These are phyloP conservation scores for Rhopilema esculentum DNA, from an alignment of 30 jellyfish, hydroid and myxozoan species.

Conservation along the genomic window DNA sequence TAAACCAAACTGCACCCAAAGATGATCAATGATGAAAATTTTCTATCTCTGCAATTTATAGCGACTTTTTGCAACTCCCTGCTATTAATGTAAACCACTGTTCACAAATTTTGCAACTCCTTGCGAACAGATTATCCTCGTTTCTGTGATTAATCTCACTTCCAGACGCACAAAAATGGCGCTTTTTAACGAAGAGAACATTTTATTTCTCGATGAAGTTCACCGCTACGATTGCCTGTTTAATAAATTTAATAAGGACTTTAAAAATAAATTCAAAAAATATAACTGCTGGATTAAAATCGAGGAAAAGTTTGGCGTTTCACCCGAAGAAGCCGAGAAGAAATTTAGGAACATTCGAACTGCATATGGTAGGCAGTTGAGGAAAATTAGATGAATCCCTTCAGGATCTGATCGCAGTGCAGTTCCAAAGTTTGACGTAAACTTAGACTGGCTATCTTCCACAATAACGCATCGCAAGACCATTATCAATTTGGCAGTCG, in stretches of 20 bases:
- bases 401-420: conserved; percentile 70
- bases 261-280: conserved; percentile 15
- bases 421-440: neutral
- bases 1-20: too few species aligned
- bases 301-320: conserved; percentile 19
- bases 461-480: conserved; percentile 2
- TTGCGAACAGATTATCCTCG: neutral
- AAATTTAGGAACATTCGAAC: conserved; percentile 52
- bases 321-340: conserved; percentile 60
- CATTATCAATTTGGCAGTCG: neutral
- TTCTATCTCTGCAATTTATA: too few species aligned
- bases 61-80: too few species aligned
- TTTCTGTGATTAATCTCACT: neutral
- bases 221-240: conserved; percentile 33
- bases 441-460: conserved; percentile 10
- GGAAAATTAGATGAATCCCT: conserved; percentile 41
- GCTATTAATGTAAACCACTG: too few species aligned
- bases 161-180: conserved; percentile 14
- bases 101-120: neutral
- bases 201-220: conserved; percentile 25
- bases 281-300: conserved; percentile 25
- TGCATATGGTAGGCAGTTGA: conserved; percentile 55
- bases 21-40: too few species aligned
- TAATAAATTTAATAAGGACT: conserved; percentile 13
- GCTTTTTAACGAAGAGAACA: conserved; percentile 20